Conservation (phyloP, 1,140 invertebrate genomes). For the Cardiocondyla obscurior region DNA sequence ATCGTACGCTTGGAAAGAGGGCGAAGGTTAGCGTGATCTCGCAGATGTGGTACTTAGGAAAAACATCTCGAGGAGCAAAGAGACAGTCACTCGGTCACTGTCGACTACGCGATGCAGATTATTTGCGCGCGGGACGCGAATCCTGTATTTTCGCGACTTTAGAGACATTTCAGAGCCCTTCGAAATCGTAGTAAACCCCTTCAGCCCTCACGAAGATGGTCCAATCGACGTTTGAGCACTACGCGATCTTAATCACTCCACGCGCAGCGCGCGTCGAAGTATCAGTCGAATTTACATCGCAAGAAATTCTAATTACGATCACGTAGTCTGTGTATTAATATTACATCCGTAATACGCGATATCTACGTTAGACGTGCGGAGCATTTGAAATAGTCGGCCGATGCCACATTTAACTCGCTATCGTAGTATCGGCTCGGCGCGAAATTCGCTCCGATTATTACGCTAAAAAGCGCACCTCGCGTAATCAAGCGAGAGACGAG, state of each 20-base stretch:
- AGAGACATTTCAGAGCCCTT: not conserved
- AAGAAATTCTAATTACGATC: slow-evolving; percentile 41
- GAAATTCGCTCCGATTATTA: slow-evolving; percentile 4
- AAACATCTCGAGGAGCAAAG: not conserved
- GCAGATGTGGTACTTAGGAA: not conserved
- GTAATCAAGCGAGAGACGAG: not conserved
- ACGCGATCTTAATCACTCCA: not conserved
- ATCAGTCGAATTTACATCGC: no score
- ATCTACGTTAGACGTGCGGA: slow-evolving; percentile 32
- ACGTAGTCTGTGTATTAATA: slow-evolving; percentile 44
- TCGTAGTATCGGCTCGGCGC: not conserved
- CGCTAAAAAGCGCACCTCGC: not conserved
- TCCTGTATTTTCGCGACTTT: not conserved
- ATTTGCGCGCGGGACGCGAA: not conserved
- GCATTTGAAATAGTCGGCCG: slow-evolving; percentile 26
- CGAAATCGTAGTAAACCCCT: not conserved
- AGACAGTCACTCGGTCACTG: not conserved
- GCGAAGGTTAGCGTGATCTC: not conserved
- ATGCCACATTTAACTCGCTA: not conserved
- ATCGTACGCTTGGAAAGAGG: no score
- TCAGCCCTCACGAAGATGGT: not conserved
- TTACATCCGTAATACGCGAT: slow-evolving; percentile 27
- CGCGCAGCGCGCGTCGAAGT: no score
- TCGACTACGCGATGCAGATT: not conserved
- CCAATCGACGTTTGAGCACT: not conserved